Evolutionary conservation across 2,797 vertebrate genomes (phyloP).

Genomic region (Spinibarbus caldwelli): DNA sequence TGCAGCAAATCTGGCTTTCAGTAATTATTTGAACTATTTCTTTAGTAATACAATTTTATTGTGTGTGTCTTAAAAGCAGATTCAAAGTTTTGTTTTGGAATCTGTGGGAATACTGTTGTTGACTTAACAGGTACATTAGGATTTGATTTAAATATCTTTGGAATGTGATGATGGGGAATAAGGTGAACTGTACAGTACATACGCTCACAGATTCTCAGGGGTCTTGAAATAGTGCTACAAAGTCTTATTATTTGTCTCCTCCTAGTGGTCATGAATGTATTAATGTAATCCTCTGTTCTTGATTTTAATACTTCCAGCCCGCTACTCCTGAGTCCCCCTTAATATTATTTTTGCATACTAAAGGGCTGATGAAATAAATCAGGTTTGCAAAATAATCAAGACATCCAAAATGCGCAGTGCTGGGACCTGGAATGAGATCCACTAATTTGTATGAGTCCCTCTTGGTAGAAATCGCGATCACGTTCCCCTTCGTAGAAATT

Average conservation of each 20-base stretch:
- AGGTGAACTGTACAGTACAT: background rate
- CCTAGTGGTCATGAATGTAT: slow-evolving; percentile 25
- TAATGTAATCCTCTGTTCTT: background rate
- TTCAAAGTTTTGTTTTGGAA: background rate
- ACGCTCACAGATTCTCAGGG: background rate
- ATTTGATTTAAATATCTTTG: slow-evolving; percentile 10
- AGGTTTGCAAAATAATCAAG: background rate
- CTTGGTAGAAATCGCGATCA: too few species aligned
- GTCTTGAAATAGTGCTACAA: background rate
- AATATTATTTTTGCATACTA: background rate
- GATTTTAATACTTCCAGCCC: background rate
- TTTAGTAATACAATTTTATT: background rate
- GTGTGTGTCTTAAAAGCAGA: background rate
- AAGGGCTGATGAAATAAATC: background rate
- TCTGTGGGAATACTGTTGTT: background rate
- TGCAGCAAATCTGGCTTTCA: slow-evolving; percentile 11
- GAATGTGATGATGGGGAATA: slow-evolving; percentile 22
- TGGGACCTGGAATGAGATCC: background rate
- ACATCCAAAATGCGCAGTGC: background rate
- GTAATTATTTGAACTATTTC: background rate
- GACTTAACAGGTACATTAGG: slow-evolving; percentile 2
- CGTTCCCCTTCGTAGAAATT: too few species aligned
- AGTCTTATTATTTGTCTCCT: slow-evolving; percentile 35
- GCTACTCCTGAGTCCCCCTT: background rate
- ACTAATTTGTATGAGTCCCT: background rate